Evolutionary conservation across 2,113 vertebrate species (phyloP).

Genomic region (Scalopus aquaticus): DNA sequence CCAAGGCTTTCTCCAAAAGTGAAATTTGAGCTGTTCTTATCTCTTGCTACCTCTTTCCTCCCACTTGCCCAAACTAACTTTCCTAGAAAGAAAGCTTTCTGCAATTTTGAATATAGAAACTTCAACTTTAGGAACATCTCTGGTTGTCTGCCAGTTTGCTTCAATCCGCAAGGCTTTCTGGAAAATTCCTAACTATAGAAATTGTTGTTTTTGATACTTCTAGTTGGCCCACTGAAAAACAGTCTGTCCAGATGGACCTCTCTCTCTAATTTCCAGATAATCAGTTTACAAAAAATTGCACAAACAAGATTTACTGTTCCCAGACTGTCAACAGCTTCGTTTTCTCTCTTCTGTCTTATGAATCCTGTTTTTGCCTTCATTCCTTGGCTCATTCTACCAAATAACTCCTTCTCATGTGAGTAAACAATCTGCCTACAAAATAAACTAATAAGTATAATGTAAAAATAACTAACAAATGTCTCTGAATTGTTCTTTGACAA

Average conservation of each 20-base stretch:
- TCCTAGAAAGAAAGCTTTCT: not conserved
- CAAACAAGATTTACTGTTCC: not conserved
- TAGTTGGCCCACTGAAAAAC: not conserved
- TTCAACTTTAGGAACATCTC: not conserved
- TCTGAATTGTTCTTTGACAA: slow-evolving; percentile 40
- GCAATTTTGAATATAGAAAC: not conserved
- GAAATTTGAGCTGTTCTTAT: not conserved
- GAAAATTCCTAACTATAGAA: not conserved
- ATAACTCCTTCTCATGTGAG: not conserved
- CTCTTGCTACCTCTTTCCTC: not conserved
- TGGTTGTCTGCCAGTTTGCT: not conserved
- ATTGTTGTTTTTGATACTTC: not conserved
- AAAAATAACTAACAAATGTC: slow-evolving; percentile 38
- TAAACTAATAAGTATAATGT: slow-evolving; percentile 33
- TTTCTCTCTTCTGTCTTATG: slow-evolving; percentile 16
- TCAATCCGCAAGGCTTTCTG: not conserved
- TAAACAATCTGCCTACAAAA: slow-evolving; percentile 54
- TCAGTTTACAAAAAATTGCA: slow-evolving; percentile 38
- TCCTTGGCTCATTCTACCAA: slow-evolving; percentile 40
- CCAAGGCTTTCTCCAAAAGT: not conserved
- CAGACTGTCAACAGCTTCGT: not conserved
- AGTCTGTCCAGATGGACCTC: not conserved
- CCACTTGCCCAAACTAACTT: not conserved
- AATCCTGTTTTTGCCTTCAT: slow-evolving; percentile 15
- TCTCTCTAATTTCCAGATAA: not conserved